Conservation (phyloP, 1,140 invertebrate species). For the Papilio helenus region DNA sequence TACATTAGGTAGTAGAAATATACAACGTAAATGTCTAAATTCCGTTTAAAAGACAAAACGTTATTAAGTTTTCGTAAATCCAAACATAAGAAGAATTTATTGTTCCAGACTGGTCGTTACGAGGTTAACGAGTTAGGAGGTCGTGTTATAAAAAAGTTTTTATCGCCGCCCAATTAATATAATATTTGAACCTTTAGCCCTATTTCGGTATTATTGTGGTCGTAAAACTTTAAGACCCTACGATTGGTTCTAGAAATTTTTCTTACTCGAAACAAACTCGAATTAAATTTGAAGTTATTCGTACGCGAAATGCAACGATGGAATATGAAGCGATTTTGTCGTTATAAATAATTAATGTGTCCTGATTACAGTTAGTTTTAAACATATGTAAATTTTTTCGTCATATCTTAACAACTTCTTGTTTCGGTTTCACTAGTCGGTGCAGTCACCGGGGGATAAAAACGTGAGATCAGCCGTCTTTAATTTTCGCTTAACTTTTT, state of each 20-base stretch:
- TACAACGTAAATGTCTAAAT: neutral
- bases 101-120: conserved; percentile 20
- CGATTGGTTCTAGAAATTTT: neutral
- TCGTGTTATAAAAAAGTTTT: conserved; percentile 32
- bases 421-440: too few species aligned
- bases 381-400: neutral
- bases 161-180: conserved; percentile 37
- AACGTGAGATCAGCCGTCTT: too few species aligned
- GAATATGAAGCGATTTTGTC: neutral
- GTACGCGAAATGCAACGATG: neutral
- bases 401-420: too few species aligned
- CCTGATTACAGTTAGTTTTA: neutral
- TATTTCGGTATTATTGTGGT: conserved; percentile 35
- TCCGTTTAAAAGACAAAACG: neutral
- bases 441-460: too few species aligned
- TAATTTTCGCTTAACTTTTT: too few species aligned
- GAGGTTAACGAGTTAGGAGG: conserved; percentile 39
- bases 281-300: neutral
- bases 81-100: conserved; percentile 38
- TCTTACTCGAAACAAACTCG: neutral
- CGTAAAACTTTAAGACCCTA: conserved; percentile 17
- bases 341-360: neutral
- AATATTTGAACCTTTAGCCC: conserved; percentile 39
- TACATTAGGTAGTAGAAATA: neutral
- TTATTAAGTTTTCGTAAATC: conserved; percentile 29